A percentile compares a stretch with the other conserved stretches of the same genome.
Evolutionary conservation across 2,113 vertebrate genomes (phyloP).

Genomic region (Chlorodrepanis virens): DNA sequence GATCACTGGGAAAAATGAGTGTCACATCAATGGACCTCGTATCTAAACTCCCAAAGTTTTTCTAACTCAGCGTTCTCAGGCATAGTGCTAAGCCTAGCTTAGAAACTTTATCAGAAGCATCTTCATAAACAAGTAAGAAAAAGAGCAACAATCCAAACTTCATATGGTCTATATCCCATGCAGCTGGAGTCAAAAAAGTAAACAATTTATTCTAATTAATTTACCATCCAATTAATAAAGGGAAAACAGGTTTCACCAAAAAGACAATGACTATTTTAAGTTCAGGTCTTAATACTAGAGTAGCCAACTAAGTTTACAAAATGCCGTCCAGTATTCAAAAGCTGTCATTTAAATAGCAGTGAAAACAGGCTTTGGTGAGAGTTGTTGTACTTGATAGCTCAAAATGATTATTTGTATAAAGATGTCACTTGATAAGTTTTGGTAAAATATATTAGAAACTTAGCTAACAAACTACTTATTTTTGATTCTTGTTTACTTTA

Average conservation of each 20-base stretch:
- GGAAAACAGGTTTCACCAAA: background rate
- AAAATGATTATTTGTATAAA: background rate
- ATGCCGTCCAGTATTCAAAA: background rate
- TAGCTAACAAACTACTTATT: background rate
- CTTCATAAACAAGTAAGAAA: background rate
- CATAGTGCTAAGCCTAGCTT: background rate
- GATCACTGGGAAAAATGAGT: background rate
- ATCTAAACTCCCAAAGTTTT: background rate
- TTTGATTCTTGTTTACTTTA: background rate
- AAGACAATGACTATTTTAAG: background rate
- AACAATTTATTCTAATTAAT: background rate
- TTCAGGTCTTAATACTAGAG: background rate
- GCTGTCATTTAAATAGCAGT: background rate
- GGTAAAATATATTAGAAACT: background rate
- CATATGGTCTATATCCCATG: background rate
- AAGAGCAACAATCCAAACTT: background rate
- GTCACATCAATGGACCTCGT: background rate
- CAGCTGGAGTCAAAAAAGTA: background rate
- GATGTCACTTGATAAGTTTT: background rate
- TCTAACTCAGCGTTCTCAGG: background rate
- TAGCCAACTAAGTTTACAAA: background rate
- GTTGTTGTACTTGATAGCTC: background rate
- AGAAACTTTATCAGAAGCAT: background rate
- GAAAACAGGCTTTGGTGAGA: background rate
- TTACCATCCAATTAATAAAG: background rate